Evolutionary conservation across 2,797 vertebrate genomes (phyloP), one percentile per base, ranked within the genome.

Genomic region (Sebastes kiyomatsui): DNA sequence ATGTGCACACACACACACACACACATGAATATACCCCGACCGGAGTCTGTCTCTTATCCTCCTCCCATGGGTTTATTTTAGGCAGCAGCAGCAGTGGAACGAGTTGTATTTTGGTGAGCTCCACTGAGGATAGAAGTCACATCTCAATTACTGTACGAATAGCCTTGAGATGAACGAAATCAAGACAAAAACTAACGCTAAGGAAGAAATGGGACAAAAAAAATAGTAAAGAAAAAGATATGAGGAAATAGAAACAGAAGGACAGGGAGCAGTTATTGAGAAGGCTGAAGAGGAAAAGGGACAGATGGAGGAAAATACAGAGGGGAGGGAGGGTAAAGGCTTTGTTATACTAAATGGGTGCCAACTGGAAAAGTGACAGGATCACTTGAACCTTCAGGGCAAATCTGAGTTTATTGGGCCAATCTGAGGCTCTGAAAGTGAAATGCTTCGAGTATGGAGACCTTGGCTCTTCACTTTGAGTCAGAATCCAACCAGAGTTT

Each of bases 61-160:
- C 20, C 33, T 88, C 76, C 78, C 77, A 30, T 72, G 72, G 67
- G 75, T 84, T 88, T 82, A 79, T 83, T 85, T 85, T 69, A 38
- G 65, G 70, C 70, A 60, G 38, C 27, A 49, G 59, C 74, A 67
- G 62, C 77, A 82, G 83, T 54, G 33, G 32, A 88, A 25, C 9
- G 9, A 62, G 70, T 38, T 82, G 22, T 73, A 74, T 82, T 86
- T 87, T 28, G 28, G 72, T 67, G 56, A 81, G 58, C 32, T 68
- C 76, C 49, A n/a, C 30, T 33, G 77, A 79, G 72, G 55, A 85
- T 25, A 65, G 9, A 77, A 60, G 74, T 82, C 68, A 61, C 22
- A 77, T 87, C 71, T 73, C 75, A 80, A 65, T 85, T 81, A 84
- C 59, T 58, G 33, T 71, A 69, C 55, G 28, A 78, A 76, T 42